phyloP scores from a whole-genome alignment of 2,113 vertebrate species.

The Myotis yumanensis region DNA sequence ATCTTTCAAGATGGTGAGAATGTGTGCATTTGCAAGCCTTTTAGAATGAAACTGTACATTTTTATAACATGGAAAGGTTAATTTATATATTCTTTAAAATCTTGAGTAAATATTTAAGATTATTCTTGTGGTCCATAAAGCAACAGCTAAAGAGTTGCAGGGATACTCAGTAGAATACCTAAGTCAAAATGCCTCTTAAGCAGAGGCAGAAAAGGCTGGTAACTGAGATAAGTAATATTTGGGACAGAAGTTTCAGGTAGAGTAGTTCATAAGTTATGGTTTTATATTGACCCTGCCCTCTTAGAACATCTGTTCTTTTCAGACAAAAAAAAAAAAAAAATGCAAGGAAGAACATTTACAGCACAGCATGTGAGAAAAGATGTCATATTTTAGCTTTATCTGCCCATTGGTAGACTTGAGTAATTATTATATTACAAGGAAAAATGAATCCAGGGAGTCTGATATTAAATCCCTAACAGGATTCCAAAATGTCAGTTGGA shows the following conservation, averaged over 20 bases:
- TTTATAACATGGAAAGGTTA: neutral
- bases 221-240: neutral
- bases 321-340: neutral
- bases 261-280: neutral
- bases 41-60: neutral
- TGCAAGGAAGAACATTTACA: neutral
- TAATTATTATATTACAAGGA: slow-evolving; percentile 51
- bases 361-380: neutral
- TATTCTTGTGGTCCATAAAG: neutral
- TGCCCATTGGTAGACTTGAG: slow-evolving; percentile 37
- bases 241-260: neutral
- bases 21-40: neutral
- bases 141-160: neutral
- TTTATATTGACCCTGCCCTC: slow-evolving; percentile 8
- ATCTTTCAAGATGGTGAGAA: neutral
- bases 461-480: slow-evolving; percentile 52
- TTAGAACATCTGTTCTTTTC: slow-evolving; percentile 13
- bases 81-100: neutral
- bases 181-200: neutral
- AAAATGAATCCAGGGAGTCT: slow-evolving; percentile 43
- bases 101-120: neutral
- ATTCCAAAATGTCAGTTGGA: slow-evolving; percentile 55
- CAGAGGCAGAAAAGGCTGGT: neutral
- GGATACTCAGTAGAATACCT: neutral
- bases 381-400: slow-evolving; percentile 48